Conservation (phyloP, 2,113 vertebrate genomes). For the Ageneiosus marmoratus region DNA sequence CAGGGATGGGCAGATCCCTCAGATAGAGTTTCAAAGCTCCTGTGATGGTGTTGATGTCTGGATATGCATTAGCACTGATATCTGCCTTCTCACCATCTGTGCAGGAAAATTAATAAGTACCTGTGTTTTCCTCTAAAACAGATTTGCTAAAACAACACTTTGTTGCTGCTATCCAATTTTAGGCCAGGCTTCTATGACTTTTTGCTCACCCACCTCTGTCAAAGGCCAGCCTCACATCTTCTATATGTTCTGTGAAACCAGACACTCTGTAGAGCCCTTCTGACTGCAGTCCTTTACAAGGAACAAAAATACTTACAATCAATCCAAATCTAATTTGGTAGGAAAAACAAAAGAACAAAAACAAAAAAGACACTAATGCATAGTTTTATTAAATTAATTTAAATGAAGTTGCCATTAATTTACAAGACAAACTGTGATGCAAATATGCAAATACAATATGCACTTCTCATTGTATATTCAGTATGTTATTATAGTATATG, state of each 20-base stretch:
- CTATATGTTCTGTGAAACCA: constrained; percentile 92
- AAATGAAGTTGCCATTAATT: neutral
- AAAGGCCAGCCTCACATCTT: constrained; percentile 93
- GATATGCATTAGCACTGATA: constrained; percentile 86
- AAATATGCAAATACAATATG: no score
- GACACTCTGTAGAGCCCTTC: constrained; percentile 97
- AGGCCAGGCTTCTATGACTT: neutral
- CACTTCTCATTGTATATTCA: neutral
- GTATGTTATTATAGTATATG: neutral
- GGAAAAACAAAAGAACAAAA: neutral
- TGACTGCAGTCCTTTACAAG: constrained; percentile 83
- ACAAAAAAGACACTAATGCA: neutral
- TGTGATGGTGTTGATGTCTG: constrained; percentile 95
- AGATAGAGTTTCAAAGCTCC: constrained; percentile 96
- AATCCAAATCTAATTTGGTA: neutral
- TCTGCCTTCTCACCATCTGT: constrained; percentile 95
- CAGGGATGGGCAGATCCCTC: constrained; percentile 92
- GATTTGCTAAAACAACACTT: neutral
- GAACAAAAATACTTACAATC: neutral
- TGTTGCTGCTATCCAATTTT: neutral
- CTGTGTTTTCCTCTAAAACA: neutral
- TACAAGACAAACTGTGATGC: neutral
- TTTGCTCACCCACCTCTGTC: constrained; percentile 83
- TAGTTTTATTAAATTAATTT: neutral
- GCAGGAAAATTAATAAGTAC: constrained; percentile 25